Base-by-base conservation (phyloP, 2,797 vertebrate species). In the Orestias chungarensis region DNA sequence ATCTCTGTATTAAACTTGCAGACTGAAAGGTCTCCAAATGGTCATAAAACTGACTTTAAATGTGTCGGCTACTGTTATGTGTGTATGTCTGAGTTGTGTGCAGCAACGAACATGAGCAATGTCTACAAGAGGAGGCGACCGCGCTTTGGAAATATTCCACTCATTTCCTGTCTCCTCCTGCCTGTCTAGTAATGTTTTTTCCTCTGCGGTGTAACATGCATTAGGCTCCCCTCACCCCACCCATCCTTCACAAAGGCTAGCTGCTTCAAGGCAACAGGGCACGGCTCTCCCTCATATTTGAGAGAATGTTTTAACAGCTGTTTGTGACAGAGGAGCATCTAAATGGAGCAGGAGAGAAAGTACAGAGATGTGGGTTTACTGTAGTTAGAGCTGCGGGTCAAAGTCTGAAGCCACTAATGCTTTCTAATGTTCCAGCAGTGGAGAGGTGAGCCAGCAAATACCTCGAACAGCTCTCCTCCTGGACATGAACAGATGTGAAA, bases 91-190 rank as follows among this genome's bases (percentile, higher is more conserved):
- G 70, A 50, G 67, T 64, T 61, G 69, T 75, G 75, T 66, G 59
- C 67, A 83, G 76, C 80, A 68, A 82, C 47, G 42, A 78, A 52
- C 54, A 62, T 68, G 54, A 84, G 64, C 68, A 73, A 82, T 31
- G 86, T 88, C 86, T 87, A 82, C 78, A 74, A 27, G 35, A 77
- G 73, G 75, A 82, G 84, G 40, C 68, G 64, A 49, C 68, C 74
- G 14, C 64, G 68, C 29, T 68, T 80, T 18, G 11, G 84, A 88
- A 83, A 87, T 50, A 82, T 68, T 79, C 68, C 17, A 64, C 73
- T 88, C 85, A 84, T 82, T 88, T 91, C 87, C 88, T 74, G 87
- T 86, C 80, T 88, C 80, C 49, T 59, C 40, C 75, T 71, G 55
- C 42, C 38, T 62, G 75, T 79, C 69, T 82, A 68, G 64, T 71